Evolutionary conservation across 2,888 invertebrate species (phyloP).

Genomic region (Ellobium chinense): DNA sequence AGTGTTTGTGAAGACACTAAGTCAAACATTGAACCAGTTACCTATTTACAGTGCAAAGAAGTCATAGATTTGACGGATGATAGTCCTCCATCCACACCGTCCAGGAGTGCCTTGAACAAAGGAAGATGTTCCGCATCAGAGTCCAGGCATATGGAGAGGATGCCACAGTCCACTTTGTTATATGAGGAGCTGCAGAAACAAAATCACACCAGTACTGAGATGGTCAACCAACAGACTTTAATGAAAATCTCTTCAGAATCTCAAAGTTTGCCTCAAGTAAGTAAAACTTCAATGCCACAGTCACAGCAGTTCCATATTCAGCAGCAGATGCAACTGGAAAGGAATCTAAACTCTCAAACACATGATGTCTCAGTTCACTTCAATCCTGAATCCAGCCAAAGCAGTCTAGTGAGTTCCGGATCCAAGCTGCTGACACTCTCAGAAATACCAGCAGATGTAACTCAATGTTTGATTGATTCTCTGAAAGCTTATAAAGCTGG

Average conservation of each 20-base stretch:
- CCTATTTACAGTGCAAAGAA: conserved; percentile 16
- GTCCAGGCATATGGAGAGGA: not conserved
- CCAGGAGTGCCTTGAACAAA: not conserved
- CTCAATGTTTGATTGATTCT: not conserved
- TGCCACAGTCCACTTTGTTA: not conserved
- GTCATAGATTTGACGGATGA: conserved; percentile 39
- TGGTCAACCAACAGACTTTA: not conserved
- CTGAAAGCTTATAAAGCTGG: conserved; percentile 6
- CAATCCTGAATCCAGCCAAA: not conserved
- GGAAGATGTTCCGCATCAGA: not conserved
- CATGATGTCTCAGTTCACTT: not conserved
- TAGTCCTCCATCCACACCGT: conserved; percentile 6
- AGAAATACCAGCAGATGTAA: conserved; percentile 2
- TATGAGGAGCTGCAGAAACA: not conserved
- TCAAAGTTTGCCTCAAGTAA: not conserved
- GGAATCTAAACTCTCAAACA: not conserved
- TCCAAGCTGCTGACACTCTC: not conserved
- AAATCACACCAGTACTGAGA: not conserved
- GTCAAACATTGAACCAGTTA: not conserved
- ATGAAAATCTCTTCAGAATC: not conserved
- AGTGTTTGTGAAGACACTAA: not conserved
- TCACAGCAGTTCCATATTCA: not conserved
- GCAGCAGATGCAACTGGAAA: not conserved
- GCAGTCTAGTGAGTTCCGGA: not conserved
- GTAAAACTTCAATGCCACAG: not conserved